phyloP scores from a whole-genome alignment of 2,797 vertebrate genomes.

The Syngnathus acus region DNA sequence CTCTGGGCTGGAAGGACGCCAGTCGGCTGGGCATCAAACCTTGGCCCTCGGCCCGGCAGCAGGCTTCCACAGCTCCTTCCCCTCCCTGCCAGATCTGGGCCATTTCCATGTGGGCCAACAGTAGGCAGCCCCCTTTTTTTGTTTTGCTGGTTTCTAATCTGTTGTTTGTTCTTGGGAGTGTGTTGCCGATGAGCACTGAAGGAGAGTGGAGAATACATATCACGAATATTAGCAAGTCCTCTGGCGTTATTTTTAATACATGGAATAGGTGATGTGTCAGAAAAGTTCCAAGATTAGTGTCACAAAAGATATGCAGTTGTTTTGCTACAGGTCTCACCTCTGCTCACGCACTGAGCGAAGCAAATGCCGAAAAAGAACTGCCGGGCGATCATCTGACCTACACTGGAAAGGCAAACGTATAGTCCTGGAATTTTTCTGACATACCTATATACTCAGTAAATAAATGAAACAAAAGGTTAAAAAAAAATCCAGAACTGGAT shows the following conservation, averaged over 20 bases:
- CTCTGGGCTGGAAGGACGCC: slow-evolving; percentile 64
- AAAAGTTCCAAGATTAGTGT: slow-evolving; percentile 25
- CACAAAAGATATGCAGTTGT: too few relatives aligned
- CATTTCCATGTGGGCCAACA: slow-evolving; percentile 65
- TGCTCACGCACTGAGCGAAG: too few relatives aligned
- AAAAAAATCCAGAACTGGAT: background rate
- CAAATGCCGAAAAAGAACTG: too few relatives aligned
- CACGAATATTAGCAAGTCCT: slow-evolving; percentile 44
- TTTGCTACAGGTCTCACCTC: too few relatives aligned
- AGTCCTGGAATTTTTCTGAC: too few relatives aligned
- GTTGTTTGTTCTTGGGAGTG: slow-evolving; percentile 57
- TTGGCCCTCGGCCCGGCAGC: slow-evolving; percentile 58
- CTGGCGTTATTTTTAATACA: slow-evolving; percentile 16
- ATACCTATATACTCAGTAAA: background rate
- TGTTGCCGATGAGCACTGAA: slow-evolving; percentile 54
- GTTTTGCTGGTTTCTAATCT: slow-evolving; percentile 52
- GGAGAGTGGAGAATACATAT: slow-evolving; percentile 42
- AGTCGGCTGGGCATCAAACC: slow-evolving; percentile 59
- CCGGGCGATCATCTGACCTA: too few relatives aligned
- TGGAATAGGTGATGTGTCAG: slow-evolving; percentile 40
- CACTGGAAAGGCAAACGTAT: too few relatives aligned
- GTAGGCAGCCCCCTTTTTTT: slow-evolving; percentile 31
- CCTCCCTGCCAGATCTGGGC: slow-evolving; percentile 61
- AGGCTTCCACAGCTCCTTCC: slow-evolving; percentile 52
- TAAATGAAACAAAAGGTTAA: background rate